A percentile compares a stretch with the other conserved stretches of the same genome.
These are phyloP conservation scores for Protobothrops flavoviridis DNA, from an alignment of 2,113 vertebrate species.

Conservation along the genomic window DNA sequence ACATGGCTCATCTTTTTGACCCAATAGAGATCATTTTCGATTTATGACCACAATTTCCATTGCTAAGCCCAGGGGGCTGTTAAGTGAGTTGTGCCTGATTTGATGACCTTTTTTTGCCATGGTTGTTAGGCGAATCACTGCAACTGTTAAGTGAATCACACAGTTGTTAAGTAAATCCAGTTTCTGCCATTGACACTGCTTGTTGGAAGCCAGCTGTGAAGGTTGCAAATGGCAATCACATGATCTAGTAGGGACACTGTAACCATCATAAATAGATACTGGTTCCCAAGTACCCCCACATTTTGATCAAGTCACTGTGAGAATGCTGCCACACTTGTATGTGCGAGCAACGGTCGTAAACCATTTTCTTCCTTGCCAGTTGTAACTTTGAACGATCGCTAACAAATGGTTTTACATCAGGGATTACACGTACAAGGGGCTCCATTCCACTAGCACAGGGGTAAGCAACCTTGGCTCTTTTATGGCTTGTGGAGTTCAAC, in stretches of 20 bases:
- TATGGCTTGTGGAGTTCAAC: too few species aligned
- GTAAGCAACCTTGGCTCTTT: too few species aligned
- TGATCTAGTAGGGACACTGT: background rate
- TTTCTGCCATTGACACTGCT: background rate
- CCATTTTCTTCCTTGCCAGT: background rate
- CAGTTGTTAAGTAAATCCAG: background rate
- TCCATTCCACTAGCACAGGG: background rate
- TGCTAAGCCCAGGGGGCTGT: background rate
- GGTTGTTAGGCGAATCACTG: background rate
- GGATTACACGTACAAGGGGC: too few species aligned
- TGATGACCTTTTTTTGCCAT: background rate
- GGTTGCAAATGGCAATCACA: background rate
- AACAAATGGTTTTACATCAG: too few species aligned
- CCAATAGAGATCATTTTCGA: background rate
- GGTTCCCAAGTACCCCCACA: background rate
- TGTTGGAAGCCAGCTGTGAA: background rate
- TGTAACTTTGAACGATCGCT: background rate
- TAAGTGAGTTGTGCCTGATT: background rate
- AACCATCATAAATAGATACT: background rate
- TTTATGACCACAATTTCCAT: background rate
- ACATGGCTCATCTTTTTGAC: background rate
- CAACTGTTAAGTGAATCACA: background rate
- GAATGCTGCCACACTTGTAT: background rate
- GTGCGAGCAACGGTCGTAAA: background rate
- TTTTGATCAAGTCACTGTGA: background rate